Conservation (phyloP, 1,140 invertebrate species). For the Macrotrachela quadricornifera region DNA sequence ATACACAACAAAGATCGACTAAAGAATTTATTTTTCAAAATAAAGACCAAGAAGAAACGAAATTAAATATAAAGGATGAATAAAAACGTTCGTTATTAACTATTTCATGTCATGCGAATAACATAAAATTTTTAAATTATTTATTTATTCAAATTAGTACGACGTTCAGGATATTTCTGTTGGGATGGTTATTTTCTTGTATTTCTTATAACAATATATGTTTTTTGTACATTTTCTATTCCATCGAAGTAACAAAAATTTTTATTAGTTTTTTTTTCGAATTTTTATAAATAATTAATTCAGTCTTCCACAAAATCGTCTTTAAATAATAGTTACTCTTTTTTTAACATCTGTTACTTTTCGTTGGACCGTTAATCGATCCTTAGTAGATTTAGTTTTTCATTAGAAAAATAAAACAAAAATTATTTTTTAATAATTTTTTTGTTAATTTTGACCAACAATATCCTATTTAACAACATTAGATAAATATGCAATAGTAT, state of each 20-base stretch:
- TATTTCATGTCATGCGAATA: too few relatives aligned
- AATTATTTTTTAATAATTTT: too few relatives aligned
- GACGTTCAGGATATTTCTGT: conserved; percentile 1
- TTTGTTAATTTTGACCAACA: neutral
- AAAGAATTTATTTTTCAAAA: too few relatives aligned
- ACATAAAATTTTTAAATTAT: too few relatives aligned
- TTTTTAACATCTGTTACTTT: conserved; percentile 21
- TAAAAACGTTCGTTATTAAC: too few relatives aligned
- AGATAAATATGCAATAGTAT: conserved; percentile 3
- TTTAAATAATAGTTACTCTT: conserved; percentile 21
- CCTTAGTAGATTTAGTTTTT: conserved; percentile 11
- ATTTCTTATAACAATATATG: neutral
- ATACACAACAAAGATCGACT: too few relatives aligned
- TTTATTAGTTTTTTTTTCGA: conserved; percentile 17
- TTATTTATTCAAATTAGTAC: neutral
- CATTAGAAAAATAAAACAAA: too few relatives aligned
- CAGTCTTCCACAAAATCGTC: conserved; percentile 21
- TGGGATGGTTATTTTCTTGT: conserved; percentile 2
- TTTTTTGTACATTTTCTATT: conserved; percentile 7
- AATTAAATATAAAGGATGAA: too few relatives aligned
- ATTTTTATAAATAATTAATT: too few relatives aligned
- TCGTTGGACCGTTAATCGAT: conserved; percentile 27
- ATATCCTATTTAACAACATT: conserved; percentile 5
- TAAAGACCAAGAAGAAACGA: too few relatives aligned
- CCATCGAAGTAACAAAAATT: conserved; percentile 15